Conservation (phyloP, 1,140 invertebrate genomes). For the Halyomorpha halys region DNA sequence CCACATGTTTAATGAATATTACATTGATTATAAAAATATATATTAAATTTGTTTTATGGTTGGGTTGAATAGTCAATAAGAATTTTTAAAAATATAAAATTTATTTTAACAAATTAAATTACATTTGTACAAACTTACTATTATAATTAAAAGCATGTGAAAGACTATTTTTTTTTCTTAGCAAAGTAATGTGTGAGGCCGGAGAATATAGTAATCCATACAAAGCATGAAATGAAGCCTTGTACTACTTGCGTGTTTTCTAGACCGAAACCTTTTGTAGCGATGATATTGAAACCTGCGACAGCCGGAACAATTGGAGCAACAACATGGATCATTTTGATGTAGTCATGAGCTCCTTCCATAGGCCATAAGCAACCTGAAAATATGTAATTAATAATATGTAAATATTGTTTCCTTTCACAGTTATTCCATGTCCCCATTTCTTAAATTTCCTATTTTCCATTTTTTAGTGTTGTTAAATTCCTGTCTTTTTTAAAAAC, state of each 20-base stretch:
- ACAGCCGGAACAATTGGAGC: slow-evolving; percentile 47
- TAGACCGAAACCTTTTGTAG: slow-evolving; percentile 45
- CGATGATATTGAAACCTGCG: slow-evolving; percentile 43
- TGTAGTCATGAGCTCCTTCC: slow-evolving; percentile 46
- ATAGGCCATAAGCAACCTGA: slow-evolving; percentile 52
- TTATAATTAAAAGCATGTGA: neutral
- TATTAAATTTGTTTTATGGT: too few relatives aligned
- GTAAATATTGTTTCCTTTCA: neutral
- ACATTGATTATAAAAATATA: too few relatives aligned
- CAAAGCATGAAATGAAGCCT: slow-evolving; percentile 42
- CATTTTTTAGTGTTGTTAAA: too few relatives aligned
- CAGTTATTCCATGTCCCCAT: too few relatives aligned
- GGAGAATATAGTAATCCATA: slow-evolving; percentile 42
- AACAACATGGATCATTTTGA: slow-evolving; percentile 41
- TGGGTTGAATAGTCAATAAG: too few relatives aligned
- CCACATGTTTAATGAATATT: too few relatives aligned
- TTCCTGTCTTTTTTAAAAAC: too few relatives aligned
- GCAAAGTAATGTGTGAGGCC: slow-evolving; percentile 29
- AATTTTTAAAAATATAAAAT: too few relatives aligned
- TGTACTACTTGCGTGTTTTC: slow-evolving; percentile 28
- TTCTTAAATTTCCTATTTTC: too few relatives aligned
- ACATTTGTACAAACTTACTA: too few relatives aligned
- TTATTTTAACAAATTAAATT: too few relatives aligned
- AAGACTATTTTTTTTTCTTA: slow-evolving; percentile 21
- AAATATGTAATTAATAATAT: slow-evolving; percentile 19